A percentile compares a stretch with the other conserved stretches of the same genome.
These are phyloP conservation scores for Ciona savignyi DNA, from an alignment of 23 tunicate genomes.

Conservation along the genomic window DNA sequence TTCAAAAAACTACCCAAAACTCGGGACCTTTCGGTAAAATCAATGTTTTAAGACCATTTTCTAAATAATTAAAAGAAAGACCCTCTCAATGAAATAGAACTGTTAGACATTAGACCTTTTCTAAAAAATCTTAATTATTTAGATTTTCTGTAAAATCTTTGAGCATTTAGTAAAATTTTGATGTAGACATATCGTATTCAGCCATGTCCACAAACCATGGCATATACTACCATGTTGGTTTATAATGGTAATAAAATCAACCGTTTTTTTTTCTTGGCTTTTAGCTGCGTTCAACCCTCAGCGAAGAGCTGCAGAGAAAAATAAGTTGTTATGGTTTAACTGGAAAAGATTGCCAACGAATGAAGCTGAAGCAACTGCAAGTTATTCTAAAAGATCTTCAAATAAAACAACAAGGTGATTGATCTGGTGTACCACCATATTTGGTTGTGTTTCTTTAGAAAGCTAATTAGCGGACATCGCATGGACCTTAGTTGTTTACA, in stretches of 20 bases:
- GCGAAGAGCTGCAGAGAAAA: constrained; percentile 52
- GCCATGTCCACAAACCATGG: no score
- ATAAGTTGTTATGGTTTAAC: constrained; percentile 27
- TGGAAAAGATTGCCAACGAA: constrained; percentile 22
- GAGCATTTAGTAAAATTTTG: not conserved
- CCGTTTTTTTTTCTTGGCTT: not conserved
- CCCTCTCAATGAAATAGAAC: no score
- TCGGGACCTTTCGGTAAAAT: not conserved
- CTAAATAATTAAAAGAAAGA: no score
- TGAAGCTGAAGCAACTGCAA: constrained; percentile 74
- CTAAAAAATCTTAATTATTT: not conserved
- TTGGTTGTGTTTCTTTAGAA: no score
- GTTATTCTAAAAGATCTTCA: constrained; percentile 78
- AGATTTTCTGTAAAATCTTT: constrained; percentile 2
- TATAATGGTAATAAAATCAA: no score
- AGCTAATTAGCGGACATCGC: no score
- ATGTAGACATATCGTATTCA: not conserved
- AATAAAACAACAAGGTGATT: constrained; percentile 77
- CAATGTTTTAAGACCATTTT: no score
- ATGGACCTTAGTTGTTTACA: no score
- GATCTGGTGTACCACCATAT: no score
- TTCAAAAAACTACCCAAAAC: constrained; percentile 25
- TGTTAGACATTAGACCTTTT: no score
- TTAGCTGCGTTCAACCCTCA: constrained; percentile 44
- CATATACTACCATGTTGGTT: no score